Evolutionary conservation across 2,797 vertebrate genomes (phyloP).

Genomic region (Platyrinchus mystaceus): DNA sequence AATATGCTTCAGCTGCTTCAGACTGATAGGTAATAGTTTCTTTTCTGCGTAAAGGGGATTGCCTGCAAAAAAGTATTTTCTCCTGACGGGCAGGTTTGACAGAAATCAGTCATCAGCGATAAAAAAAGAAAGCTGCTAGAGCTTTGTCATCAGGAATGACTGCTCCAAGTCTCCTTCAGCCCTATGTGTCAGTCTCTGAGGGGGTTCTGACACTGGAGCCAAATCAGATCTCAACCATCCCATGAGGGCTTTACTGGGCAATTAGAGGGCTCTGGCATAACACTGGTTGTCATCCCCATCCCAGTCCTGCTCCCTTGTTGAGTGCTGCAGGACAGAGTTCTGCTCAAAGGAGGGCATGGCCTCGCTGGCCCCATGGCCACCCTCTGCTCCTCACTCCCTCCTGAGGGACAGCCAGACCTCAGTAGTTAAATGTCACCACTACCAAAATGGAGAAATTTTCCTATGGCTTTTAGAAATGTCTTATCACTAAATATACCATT

Average conservation of each 20-base stretch:
- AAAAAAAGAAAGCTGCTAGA: not conserved
- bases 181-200: not conserved
- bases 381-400: not conserved
- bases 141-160: not conserved
- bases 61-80: not conserved
- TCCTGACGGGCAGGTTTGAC: not conserved
- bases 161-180: not conserved
- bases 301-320: not conserved
- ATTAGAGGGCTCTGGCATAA: not conserved
- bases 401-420: not conserved
- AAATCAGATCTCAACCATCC: not conserved
- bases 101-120: not conserved
- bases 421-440: not conserved
- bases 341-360: not conserved
- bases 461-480: not conserved
- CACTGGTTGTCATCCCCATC: rapidly evolving
- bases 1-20: not conserved
- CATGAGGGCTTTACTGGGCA: rapidly evolving
- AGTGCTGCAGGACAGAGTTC: not conserved
- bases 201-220: not conserved
- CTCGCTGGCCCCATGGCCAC: not conserved
- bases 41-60: not conserved
- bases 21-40: not conserved
- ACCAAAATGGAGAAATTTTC: not conserved
- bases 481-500: not conserved